Percentiles rank a stretch among this genome's conserved stretches.
Evolutionary conservation across 2,888 invertebrate genomes (phyloP).

Genomic region (Poecilobothrus nobilitatus): DNA sequence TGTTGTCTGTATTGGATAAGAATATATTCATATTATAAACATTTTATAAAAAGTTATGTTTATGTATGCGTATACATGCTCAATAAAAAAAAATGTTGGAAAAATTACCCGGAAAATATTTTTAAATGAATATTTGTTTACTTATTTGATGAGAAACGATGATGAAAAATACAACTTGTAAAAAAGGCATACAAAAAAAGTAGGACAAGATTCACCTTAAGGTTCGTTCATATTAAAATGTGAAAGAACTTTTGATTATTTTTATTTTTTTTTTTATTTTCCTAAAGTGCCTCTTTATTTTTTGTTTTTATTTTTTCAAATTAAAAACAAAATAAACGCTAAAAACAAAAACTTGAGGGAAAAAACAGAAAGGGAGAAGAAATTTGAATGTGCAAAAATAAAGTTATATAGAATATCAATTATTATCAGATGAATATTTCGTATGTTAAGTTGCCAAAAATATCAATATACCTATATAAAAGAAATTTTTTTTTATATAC

Average conservation of each 20-base stretch:
- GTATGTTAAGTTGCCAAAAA: no score
- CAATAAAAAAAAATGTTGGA: neutral
- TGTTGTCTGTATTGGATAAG: neutral
- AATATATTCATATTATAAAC: neutral
- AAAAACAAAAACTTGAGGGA: no score
- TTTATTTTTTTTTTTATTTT: neutral
- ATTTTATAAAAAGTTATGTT: neutral
- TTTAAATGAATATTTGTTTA: neutral
- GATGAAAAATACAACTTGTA: neutral
- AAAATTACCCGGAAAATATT: constrained; percentile 1
- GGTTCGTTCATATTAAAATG: neutral
- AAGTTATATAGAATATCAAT: no score
- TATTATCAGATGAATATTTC: no score
- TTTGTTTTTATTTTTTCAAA: no score
- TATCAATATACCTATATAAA: no score
- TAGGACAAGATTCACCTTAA: constrained; percentile 6
- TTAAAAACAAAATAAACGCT: no score
- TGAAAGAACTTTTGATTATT: constrained; percentile 2
- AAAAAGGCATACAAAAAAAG: neutral
- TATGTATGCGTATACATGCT: neutral
- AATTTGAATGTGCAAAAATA: no score
- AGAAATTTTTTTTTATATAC: no score
- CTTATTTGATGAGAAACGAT: neutral
- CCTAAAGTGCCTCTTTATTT: no score
- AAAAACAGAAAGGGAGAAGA: no score